These are phyloP conservation scores for Girardinichthys multiradiatus DNA, from an alignment of 2,113 vertebrate genomes.

Conservation along the genomic window DNA sequence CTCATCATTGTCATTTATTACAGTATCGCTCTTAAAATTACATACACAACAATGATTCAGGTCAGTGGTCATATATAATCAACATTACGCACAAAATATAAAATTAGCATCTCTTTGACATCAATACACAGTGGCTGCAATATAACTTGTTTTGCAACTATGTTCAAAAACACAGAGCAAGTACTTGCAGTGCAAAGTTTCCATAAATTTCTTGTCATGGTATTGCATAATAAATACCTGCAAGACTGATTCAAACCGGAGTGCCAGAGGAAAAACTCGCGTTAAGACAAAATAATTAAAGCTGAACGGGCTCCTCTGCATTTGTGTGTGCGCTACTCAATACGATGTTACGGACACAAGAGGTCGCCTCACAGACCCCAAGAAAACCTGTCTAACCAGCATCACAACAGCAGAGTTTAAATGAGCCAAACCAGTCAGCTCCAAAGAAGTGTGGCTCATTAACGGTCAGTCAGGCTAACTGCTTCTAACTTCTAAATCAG, in stretches of 20 bases:
- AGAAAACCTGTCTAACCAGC: slow-evolving; percentile 34
- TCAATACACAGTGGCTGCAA: slow-evolving; percentile 58
- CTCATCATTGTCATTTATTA: slow-evolving; percentile 44
- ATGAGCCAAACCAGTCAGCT: background rate
- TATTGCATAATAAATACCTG: slow-evolving; percentile 72
- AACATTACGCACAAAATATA: slow-evolving; percentile 68
- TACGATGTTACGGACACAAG: slow-evolving; percentile 26
- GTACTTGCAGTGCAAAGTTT: slow-evolving; percentile 50
- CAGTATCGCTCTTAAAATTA: slow-evolving; percentile 47
- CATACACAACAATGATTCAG: slow-evolving; percentile 46
- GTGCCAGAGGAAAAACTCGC: slow-evolving; percentile 25
- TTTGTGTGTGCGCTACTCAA: background rate
- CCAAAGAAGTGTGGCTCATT: slow-evolving; percentile 4
- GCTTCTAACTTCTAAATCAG: slow-evolving; percentile 25
- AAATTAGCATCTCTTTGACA: slow-evolving; percentile 71
- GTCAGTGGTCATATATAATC: slow-evolving; percentile 57
- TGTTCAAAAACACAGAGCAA: slow-evolving; percentile 43
- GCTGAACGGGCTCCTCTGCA: slow-evolving; percentile 6
- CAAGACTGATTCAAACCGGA: slow-evolving; percentile 19
- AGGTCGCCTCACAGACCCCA: slow-evolving; percentile 42
- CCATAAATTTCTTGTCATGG: slow-evolving; percentile 13
- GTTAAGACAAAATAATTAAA: slow-evolving; percentile 50
- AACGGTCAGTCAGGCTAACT: slow-evolving; percentile 10
- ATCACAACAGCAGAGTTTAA: slow-evolving; percentile 9
- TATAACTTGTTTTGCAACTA: slow-evolving; percentile 40